Evolutionary conservation across 2,888 invertebrate species (phyloP).

Genomic region (Linnaemya tessellans): DNA sequence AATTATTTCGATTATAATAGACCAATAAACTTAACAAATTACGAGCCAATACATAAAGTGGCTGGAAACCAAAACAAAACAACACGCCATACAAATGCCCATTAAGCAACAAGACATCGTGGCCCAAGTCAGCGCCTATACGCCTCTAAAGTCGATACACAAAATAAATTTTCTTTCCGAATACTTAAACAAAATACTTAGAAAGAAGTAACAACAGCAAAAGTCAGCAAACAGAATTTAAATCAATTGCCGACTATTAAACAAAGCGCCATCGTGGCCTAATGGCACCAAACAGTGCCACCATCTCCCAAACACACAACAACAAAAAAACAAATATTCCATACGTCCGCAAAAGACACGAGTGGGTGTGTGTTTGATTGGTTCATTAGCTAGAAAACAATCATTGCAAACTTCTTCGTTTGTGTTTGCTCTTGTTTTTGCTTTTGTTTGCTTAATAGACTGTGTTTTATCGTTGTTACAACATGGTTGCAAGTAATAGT

Average conservation of each 20-base stretch:
- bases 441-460: conserved; percentile 1
- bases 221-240: conserved; percentile 19
- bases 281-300: conserved; percentile 11
- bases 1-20: conserved; percentile 59
- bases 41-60: conserved; percentile 41
- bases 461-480: conserved; percentile 13
- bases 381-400: conserved; percentile 51
- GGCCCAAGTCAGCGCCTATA: conserved; percentile 33
- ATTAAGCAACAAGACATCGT: conserved; percentile 39
- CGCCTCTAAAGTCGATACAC: conserved; percentile 11
- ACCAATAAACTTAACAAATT: conserved; percentile 66
- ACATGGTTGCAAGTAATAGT: neutral
- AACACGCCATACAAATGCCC: neutral
- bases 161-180: neutral
- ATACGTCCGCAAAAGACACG: neutral
- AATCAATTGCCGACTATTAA: conserved; percentile 52
- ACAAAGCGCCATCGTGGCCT: conserved; percentile 60
- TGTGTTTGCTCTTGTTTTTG: neutral
- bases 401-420: conserved; percentile 27
- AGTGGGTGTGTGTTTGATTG: conserved; percentile 40
- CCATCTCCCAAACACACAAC: neutral
- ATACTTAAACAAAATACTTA: conserved; percentile 42
- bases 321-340: neutral
- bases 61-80: conserved; percentile 6
- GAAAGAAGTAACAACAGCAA: conserved; percentile 14